Conservation (phyloP, 2,113 vertebrate genomes). For the Thamnaconus septentrionalis region DNA sequence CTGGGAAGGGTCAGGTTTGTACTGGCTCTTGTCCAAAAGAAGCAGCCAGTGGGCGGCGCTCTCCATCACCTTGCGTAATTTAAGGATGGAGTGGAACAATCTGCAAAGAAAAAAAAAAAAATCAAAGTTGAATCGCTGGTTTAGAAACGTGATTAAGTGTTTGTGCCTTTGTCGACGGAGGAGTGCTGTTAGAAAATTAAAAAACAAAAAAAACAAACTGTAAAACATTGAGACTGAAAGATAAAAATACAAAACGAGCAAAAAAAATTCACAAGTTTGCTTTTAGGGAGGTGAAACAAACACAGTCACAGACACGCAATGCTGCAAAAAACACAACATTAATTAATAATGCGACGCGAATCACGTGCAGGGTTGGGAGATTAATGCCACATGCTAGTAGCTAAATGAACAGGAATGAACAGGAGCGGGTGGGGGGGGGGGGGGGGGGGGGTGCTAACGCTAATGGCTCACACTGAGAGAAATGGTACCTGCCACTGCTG, state of each 20-base stretch:
- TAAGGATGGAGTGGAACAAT: slow-evolving; percentile 85
- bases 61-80: slow-evolving; percentile 83
- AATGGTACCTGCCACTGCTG: slow-evolving; percentile 49
- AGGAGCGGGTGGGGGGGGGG: no score
- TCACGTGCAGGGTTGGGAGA: not conserved
- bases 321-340: slow-evolving; percentile 1
- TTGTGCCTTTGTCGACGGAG: no score
- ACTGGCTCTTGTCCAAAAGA: slow-evolving; percentile 83
- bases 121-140: not conserved
- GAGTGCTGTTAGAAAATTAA: no score
- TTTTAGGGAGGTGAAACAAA: no score
- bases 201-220: no score
- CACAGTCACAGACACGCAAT: not conserved
- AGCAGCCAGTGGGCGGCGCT: slow-evolving; percentile 86
- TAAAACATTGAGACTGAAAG: no score
- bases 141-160: no score
- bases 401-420: slow-evolving; percentile 28
- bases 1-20: slow-evolving; percentile 73
- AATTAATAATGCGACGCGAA: not conserved
- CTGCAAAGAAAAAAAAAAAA: slow-evolving; percentile 60
- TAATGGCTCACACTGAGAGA: slow-evolving; percentile 18
- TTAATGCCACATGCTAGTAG: slow-evolving; percentile 27
- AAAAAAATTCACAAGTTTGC: not conserved
- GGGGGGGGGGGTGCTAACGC: slow-evolving; percentile 19
- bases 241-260: not conserved